Evolutionary conservation across 2,888 invertebrate species (phyloP), one percentile per base, ranked within the genome.

Genomic region (Tribolium freemani): DNA sequence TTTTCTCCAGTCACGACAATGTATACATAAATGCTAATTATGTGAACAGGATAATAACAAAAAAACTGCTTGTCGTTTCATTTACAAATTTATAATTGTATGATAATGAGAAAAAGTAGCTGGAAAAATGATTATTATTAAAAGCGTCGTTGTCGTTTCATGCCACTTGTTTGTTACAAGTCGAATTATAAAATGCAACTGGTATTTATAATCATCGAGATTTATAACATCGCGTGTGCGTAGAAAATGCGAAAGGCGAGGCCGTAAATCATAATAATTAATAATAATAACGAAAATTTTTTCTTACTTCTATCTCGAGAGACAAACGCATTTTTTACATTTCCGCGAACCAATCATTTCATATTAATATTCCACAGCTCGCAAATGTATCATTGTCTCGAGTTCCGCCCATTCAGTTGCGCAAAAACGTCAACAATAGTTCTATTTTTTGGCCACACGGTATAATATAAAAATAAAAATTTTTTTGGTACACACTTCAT

Each of bases 191-290:
- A 38, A 38, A 38, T 38, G 38, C 38, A 38, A 38, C n/a, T 38
- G 38, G 38, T 38, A 38, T 38, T 38, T 20, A 53, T 10, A 53
- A 53, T 53, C 26, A 53, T 48, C 8, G 10, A 48, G 48, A 48
- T 56, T 56, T 56, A 56, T 6, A 31, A 31, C 26, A 30, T 26
- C 16, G 56, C 56, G 56, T 56, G 56, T 56, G 56, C 13, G 56
- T 56, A 56, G 8, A 38, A 38, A 38, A 38, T 38, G n/a, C 38
- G 38, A 13, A 11, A 56, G 31, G 13, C 56, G 56, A 56, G 56
- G 56, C 13, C 56, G 30, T 56, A 56, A 56, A 56, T 56, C 56
- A 31, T 2, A 30, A 56, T 56, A 31, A 56, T 38, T 38, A 38
- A 30, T 38, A 56, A 56, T 56, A 56, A 56, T 31, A 53, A 21